Conservation (phyloP, 2,888 invertebrate species). For the Cetonia aurata region DNA sequence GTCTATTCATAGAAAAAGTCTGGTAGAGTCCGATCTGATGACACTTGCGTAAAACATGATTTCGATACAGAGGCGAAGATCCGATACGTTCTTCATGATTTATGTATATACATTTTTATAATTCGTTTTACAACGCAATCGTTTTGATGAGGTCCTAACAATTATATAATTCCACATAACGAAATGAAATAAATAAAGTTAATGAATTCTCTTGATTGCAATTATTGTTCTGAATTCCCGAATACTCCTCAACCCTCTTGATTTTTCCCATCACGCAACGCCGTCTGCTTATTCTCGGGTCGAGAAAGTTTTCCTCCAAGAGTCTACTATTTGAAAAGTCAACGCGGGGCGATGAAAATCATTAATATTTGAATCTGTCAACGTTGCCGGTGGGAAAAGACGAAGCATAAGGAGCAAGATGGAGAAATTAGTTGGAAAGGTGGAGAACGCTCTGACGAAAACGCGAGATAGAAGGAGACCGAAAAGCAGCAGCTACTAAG, state of each 20-base stretch:
- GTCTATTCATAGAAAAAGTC: too few species aligned
- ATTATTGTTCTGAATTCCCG: constrained; percentile 26
- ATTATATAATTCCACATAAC: too few species aligned
- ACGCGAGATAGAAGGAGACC: background rate
- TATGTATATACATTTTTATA: too few species aligned
- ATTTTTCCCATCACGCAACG: background rate
- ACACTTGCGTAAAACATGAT: too few species aligned
- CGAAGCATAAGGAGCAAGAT: background rate
- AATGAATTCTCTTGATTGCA: constrained; percentile 14
- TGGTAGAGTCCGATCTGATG: too few species aligned
- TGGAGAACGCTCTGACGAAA: background rate
- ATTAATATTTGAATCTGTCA: constrained; percentile 38
- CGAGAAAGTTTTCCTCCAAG: constrained; percentile 28
- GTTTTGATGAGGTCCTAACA: too few species aligned
- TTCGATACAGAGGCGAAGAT: too few species aligned
- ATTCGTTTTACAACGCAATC: too few species aligned
- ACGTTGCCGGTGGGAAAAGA: background rate
- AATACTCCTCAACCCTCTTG: background rate
- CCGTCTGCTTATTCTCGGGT: constrained; percentile 11
- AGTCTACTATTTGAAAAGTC: constrained; percentile 29
- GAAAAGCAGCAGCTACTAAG: background rate
- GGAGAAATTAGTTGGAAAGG: background rate
- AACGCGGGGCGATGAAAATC: constrained; percentile 36
- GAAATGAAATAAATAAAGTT: too few species aligned
- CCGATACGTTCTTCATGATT: too few species aligned